These are phyloP conservation scores for Dolichomitus sp. DNA, from an alignment of 2,888 invertebrate genomes.

Conservation along the genomic window DNA sequence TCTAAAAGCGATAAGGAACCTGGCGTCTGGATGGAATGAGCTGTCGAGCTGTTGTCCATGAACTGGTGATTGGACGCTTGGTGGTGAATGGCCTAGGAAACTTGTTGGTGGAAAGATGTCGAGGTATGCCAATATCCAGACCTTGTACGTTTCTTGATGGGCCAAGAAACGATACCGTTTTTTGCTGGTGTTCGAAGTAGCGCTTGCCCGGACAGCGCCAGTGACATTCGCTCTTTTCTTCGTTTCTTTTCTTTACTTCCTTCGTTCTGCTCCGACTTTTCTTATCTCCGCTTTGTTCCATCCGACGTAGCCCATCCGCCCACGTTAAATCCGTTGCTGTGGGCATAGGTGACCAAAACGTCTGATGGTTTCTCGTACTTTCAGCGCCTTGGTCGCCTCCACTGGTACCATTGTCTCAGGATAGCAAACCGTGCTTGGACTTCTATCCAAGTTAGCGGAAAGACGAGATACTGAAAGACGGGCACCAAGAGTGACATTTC, in stretches of 20 bases:
- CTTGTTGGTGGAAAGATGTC: background rate
- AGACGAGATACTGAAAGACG: conserved; percentile 14
- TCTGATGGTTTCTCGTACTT: conserved; percentile 19
- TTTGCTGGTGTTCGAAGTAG: conserved; percentile 1
- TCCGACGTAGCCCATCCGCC: conserved; percentile 74
- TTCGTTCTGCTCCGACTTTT: conserved; percentile 35
- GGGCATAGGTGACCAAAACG: conserved; percentile 39
- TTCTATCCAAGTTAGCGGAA: conserved; percentile 17
- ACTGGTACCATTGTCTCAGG: conserved; percentile 9
- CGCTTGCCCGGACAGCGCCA: conserved; percentile 14
- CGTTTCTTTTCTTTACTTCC: conserved; percentile 36
- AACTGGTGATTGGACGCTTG: conserved; percentile 15
- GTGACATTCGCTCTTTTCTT: conserved; percentile 40
- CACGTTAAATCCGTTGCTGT: conserved; percentile 72
- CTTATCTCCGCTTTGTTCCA: conserved; percentile 77
- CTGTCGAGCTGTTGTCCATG: conserved; percentile 26
- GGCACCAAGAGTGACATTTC: background rate
- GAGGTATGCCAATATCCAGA: conserved; percentile 5
- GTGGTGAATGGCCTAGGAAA: conserved; percentile 14
- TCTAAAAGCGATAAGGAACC: conserved; percentile 61
- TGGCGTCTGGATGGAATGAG: conserved; percentile 20
- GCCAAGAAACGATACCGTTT: background rate
- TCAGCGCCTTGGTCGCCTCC: conserved; percentile 15
- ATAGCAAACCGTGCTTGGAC: background rate
- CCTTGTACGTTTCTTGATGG: conserved; percentile 10